Evolutionary conservation across 1,140 invertebrate genomes (phyloP).

Genomic region (Drosophila guanche): DNA sequence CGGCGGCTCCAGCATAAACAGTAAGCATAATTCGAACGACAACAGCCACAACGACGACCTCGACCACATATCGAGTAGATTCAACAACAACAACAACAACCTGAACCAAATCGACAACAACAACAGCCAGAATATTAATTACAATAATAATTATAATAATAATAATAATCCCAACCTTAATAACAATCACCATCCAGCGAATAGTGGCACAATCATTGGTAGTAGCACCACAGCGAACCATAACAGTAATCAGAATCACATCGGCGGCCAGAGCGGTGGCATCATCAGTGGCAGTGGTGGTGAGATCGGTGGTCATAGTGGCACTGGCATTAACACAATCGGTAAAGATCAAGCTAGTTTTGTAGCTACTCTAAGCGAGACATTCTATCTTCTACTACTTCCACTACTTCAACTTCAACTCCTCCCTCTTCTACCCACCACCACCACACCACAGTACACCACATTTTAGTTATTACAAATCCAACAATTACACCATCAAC

Average conservation of each 20-base stretch:
- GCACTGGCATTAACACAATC: conserved; percentile 70
- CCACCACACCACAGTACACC: background rate
- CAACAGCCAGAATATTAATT: conserved; percentile 61
- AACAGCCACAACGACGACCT: conserved; percentile 69
- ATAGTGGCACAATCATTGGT: conserved; percentile 83
- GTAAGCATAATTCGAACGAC: conserved; percentile 81
- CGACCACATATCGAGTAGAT: conserved; percentile 74
- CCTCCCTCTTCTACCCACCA: conserved; percentile 4
- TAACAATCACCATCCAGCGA: conserved; percentile 67
- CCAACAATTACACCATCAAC: conserved; percentile 21
- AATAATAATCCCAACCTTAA: conserved; percentile 42
- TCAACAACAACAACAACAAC: conserved; percentile 66
- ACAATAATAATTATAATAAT: conserved; percentile 54
- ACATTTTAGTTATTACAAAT: conserved; percentile 17
- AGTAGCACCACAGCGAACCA: conserved; percentile 75
- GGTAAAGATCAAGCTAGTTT: conserved; percentile 81
- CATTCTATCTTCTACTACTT: conserved; percentile 28
- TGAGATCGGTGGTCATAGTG: conserved; percentile 70
- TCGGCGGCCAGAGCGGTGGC: conserved; percentile 73
- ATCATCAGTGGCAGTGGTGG: conserved; percentile 79
- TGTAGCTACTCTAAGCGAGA: conserved; percentile 26
- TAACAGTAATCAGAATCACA: conserved; percentile 66
- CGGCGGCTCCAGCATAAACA: conserved; percentile 68
- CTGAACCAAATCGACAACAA: conserved; percentile 73
- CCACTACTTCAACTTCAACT: conserved; percentile 18